These are phyloP conservation scores for Sebastolobus alascanus DNA, from an alignment of 2,797 vertebrate species.

Conservation along the genomic window DNA sequence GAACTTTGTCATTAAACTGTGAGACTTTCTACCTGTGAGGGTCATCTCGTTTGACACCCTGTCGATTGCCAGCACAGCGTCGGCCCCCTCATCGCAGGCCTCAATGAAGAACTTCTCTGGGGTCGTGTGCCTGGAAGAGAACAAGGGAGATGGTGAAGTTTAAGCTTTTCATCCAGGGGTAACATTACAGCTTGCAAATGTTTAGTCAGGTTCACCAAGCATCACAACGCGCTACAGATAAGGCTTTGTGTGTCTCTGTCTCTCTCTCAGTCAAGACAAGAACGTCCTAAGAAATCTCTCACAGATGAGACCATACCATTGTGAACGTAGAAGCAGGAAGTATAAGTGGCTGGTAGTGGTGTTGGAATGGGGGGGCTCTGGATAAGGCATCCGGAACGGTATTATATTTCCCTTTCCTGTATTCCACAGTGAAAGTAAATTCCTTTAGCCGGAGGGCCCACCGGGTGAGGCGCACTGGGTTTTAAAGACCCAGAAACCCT, in stretches of 20 bases:
- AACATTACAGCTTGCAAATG: background rate
- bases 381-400: no score
- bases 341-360: no score
- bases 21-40: conserved; percentile 88
- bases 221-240: no score
- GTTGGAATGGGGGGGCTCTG: no score
- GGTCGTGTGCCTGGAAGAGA: conserved; percentile 89
- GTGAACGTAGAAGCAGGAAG: no score
- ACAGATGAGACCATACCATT: background rate
- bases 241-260: background rate
- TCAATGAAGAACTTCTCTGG: conserved; percentile 97
- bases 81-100: conserved; percentile 94
- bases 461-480: no score
- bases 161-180: background rate
- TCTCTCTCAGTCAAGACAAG: background rate
- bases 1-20: background rate
- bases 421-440: no score
- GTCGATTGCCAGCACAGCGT: conserved; percentile 96
- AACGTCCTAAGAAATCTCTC: background rate
- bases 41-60: conserved; percentile 96
- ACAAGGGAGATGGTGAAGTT: background rate
- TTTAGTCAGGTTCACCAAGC: background rate
- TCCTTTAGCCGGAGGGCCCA: no score
- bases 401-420: no score
- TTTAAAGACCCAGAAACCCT: no score